Percentiles rank a stretch among this genome's conserved stretches.
Evolutionary conservation across 2,888 invertebrate genomes (phyloP).

Genomic region (Hyles lineata): DNA sequence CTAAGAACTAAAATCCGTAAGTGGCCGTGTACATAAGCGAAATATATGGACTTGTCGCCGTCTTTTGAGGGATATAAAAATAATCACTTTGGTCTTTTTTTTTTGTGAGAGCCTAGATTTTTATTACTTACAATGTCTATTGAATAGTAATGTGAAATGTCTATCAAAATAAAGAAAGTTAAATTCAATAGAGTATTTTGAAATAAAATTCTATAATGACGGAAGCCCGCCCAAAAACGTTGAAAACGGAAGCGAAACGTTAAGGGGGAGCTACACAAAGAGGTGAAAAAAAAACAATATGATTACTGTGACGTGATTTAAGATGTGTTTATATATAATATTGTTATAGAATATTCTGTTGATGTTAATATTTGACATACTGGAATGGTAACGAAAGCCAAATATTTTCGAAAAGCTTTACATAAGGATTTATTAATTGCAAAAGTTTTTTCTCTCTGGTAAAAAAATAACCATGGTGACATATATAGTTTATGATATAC

Average conservation of each 20-base stretch:
- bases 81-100: too few relatives aligned
- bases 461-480: too few relatives aligned
- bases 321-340: not conserved
- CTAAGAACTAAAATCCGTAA: not conserved
- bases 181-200: slow-evolving; percentile 1
- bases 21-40: not conserved
- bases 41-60: too few relatives aligned
- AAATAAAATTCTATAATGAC: slow-evolving; percentile 6
- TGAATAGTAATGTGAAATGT: not conserved
- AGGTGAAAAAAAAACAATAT: slow-evolving; percentile 27
- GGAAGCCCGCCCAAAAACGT: slow-evolving; percentile 20
- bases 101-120: too few relatives aligned
- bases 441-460: too few relatives aligned
- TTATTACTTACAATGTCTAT: not conserved
- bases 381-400: too few relatives aligned
- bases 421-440: too few relatives aligned
- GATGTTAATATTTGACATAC: too few relatives aligned
- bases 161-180: not conserved
- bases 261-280: slow-evolving; percentile 2
- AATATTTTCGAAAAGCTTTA: too few relatives aligned
- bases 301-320: not conserved
- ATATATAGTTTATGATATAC: too few relatives aligned
- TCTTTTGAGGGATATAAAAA: too few relatives aligned
- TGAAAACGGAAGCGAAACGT: slow-evolving; percentile 17
- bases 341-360: not conserved